A percentile compares a stretch with the other conserved stretches of the same genome.
Conservation (phyloP, 1,140 invertebrate species). For the Hirudo medicinalis region DNA sequence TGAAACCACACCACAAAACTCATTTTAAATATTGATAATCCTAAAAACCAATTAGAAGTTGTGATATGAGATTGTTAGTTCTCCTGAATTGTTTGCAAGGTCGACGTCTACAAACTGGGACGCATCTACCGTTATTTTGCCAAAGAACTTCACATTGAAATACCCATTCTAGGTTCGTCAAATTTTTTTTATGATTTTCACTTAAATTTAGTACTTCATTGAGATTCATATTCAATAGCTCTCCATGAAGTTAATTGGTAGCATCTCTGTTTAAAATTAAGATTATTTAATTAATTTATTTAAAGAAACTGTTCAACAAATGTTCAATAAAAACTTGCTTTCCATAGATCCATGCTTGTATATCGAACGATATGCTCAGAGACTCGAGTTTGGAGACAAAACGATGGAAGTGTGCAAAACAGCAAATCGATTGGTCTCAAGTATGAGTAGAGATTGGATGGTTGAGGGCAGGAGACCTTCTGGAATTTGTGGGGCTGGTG, state of each 20-base stretch:
- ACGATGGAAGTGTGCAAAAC: constrained; percentile 88
- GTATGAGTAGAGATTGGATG: constrained; percentile 97
- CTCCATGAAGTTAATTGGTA: no score
- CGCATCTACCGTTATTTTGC: constrained; percentile 78
- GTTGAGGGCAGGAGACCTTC: constrained; percentile 87
- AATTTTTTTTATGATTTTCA: no score
- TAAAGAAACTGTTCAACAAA: no score
- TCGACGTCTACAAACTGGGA: constrained; percentile 88
- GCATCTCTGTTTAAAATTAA: no score
- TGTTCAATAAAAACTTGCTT: no score
- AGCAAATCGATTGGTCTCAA: constrained; percentile 74
- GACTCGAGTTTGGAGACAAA: constrained; percentile 78
- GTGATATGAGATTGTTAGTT: no score
- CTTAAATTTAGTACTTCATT: no score
- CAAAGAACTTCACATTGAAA: constrained; percentile 68
- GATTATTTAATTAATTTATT: no score
- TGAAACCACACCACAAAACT: no score
- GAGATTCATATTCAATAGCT: no score
- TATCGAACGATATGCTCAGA: constrained; percentile 79
- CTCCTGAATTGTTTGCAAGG: constrained; percentile 43
- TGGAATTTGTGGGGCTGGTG: constrained; percentile 87
- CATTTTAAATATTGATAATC: background rate
- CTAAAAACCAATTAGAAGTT: no score
- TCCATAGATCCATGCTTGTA: constrained; percentile 74
- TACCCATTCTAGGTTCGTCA: background rate